Percentiles rank a stretch among this genome's conserved stretches.
Conservation (phyloP, 2,113 vertebrate genomes). For the Pycnonotus jocosus region DNA sequence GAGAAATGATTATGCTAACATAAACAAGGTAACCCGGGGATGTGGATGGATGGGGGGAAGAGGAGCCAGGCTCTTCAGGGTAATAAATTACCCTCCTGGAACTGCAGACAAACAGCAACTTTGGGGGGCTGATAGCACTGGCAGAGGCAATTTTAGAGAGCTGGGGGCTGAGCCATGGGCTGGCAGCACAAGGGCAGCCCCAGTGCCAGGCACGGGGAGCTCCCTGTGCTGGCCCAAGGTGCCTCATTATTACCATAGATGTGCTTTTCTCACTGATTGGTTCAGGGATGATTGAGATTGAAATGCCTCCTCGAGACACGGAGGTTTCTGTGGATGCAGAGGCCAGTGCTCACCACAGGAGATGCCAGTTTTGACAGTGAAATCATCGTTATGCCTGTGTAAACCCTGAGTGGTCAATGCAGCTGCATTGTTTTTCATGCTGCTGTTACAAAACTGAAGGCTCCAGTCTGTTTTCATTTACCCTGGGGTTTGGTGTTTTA, state of each 20-base stretch:
- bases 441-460: neutral
- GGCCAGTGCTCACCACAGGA: neutral
- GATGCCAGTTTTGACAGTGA: conserved; percentile 14
- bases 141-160: neutral
- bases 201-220: neutral
- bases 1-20: conserved; percentile 69
- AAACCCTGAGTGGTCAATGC: neutral
- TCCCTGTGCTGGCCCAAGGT: neutral
- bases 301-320: neutral
- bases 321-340: neutral
- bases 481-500: neutral
- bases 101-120: neutral
- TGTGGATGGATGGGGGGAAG: conserved; percentile 27
- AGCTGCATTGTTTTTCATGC: neutral
- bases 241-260: neutral
- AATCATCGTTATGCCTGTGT: neutral
- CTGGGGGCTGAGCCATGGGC: neutral
- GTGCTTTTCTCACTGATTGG: neutral
- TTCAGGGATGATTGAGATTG: conserved; percentile 8
- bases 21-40: conserved; percentile 21
- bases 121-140: neutral
- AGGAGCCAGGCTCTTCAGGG: neutral
- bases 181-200: neutral
- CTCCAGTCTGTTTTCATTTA: neutral
- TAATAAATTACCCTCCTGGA: conserved; percentile 43